Evolutionary conservation across 2,888 invertebrate species (phyloP).

Genomic region (Cordilura impudica): DNA sequence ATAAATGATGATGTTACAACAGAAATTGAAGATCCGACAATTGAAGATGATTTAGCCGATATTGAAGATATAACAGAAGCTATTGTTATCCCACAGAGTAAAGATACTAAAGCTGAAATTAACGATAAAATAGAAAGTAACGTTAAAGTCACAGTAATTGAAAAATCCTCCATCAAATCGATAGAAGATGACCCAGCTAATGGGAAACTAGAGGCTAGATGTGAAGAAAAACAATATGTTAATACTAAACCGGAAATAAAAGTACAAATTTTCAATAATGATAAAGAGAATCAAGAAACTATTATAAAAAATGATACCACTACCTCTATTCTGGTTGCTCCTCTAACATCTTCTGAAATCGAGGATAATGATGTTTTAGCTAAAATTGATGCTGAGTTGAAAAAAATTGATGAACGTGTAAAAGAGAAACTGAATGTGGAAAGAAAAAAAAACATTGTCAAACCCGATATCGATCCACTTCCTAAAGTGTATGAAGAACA

Average conservation of each 20-base stretch:
- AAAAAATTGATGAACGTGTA: conserved; percentile 55
- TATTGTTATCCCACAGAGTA: background rate
- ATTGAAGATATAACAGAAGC: conserved; percentile 35
- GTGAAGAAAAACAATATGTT: background rate
- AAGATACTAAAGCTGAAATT: background rate
- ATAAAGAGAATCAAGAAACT: conserved; percentile 15
- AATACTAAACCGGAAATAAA: background rate
- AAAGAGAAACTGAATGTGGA: conserved; percentile 38
- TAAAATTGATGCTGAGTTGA: conserved; percentile 63
- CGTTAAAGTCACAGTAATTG: background rate
- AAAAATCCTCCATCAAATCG: background rate
- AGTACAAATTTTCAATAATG: background rate
- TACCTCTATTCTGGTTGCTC: background rate
- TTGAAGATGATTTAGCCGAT: conserved; percentile 34
- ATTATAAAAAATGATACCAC: background rate
- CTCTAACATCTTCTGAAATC: conserved; percentile 9
- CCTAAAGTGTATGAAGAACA: conserved; percentile 5
- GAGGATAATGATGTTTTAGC: conserved; percentile 62
- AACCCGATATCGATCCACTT: background rate
- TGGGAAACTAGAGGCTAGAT: background rate
- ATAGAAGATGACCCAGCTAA: background rate
- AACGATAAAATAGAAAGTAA: background rate
- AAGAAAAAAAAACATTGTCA: background rate
- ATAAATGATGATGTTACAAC: conserved; percentile 60
- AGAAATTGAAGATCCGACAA: conserved; percentile 55